Base-by-base conservation (phyloP, 2,888 invertebrate species). In the Idaea dimidiata region DNA sequence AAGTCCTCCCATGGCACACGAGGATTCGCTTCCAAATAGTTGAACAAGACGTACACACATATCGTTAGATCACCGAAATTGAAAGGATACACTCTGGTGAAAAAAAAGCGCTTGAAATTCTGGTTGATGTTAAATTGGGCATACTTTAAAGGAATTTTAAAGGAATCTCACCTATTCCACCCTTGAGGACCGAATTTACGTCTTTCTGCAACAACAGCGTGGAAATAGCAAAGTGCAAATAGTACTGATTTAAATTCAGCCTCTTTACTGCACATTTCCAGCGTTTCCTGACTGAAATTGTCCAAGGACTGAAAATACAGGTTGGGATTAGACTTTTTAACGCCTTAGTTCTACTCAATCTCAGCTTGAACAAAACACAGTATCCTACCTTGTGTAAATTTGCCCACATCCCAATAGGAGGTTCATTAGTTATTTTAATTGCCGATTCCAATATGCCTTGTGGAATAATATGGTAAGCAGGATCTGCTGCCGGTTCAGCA, bases 391-490 rank as follows among this genome's bases (percentile, higher is more conserved):
- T 98, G 84, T 98, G 98, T 53, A 99, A 93, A 86, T 99, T 99
- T 0, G 98, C 98, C 89, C 95, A 95, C 97, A 99, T 98, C 33
- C 99, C 98, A 8, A 97, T 97, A 0, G 99, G 98, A 0, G 98
- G 98, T 85, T 99, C 98, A 77, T 98, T 99, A 1, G 98, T 98
- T 64, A 99, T 98, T 91, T 99, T 99, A 79, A 99, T 97, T 0
- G 97, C 96, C 0, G 97, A 96, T 83, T 99, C 98, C 33, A 99
- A 87, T 74, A 99, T 97, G 17, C 98, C 98, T 91, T 98, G 96
- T 0, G 95, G 95, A 57, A 95, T 93, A n/a, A 95, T 94, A 73
- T 95, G 94, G 72, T 93, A 93, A 0, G 84, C 86, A 0, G 97
- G 94, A 78, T 95, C 94, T 0, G 93, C 87, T 0, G 96, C 95